phyloP scores from a whole-genome alignment of 2,113 vertebrate species.

The Piaya cayana region DNA sequence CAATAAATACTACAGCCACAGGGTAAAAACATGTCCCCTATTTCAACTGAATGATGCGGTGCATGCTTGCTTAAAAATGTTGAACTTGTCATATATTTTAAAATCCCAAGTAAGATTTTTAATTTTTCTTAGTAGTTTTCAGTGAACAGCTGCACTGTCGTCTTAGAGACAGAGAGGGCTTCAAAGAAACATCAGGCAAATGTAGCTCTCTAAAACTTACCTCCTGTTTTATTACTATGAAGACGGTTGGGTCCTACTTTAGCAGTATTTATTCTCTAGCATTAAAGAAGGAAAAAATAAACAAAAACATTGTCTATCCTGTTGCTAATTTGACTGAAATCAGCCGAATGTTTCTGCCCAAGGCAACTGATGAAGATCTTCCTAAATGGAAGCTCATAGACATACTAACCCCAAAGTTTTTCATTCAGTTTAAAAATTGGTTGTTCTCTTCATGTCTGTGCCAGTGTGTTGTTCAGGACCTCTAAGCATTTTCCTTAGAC shows the following conservation, averaged over 20 bases:
- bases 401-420: not conserved
- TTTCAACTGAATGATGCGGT: not conserved
- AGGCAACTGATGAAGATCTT: not conserved
- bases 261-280: not conserved
- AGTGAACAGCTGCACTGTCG: constrained; percentile 73
- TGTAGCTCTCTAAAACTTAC: constrained; percentile 34
- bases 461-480: not conserved
- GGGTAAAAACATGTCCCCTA: not conserved
- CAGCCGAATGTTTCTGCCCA: not conserved
- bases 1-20: not conserved
- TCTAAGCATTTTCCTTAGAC: not conserved
- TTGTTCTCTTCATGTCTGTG: rapidly evolving
- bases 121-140: constrained; percentile 62
- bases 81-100: not conserved
- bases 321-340: not conserved
- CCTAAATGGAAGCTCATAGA: not conserved
- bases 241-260: constrained; percentile 25
- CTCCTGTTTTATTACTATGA: constrained; percentile 39
- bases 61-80: not conserved
- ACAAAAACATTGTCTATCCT: not conserved
- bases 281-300: not conserved
- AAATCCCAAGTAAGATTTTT: constrained; percentile 33
- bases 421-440: not conserved
- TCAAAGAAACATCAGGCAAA: constrained; percentile 75
- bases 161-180: constrained; percentile 68